Evolutionary conservation across 2,888 invertebrate species (phyloP), one percentile per base, ranked within the genome.

Genomic region (Calliphora vomitoria): DNA sequence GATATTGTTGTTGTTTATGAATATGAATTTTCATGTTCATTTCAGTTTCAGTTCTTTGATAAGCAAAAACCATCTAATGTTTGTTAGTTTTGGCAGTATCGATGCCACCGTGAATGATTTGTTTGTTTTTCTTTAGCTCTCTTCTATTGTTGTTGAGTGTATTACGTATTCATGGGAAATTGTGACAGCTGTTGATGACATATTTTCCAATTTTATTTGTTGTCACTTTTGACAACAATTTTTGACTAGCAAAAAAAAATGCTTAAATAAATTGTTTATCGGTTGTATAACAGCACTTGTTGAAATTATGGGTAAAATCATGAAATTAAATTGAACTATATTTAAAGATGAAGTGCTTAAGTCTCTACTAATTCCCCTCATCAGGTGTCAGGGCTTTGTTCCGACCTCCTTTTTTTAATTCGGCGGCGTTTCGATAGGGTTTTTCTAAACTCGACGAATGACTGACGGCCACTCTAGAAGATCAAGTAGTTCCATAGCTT

Each of bases 151-250:
- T 85, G 81, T 18, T 80, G 69, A 71, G 53, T 71, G 64, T 50
- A 38, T 68, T 71, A 86, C 89, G 89, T 90, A 91, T 91, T 90
- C 89, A 91, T 92, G 91, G 91, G 92, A 92, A 92, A 91, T 91
- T 90, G 80, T 89, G 89, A 89, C 92, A 92, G 92, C 91, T 92
- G 92, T 89, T 88, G 90, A 82, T 92, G 91, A 92, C 91, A 91
- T 89, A 85, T 87, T 91, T 90, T 90, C 89, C 79, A 81, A 76
- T 84, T 86, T 71, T 79, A 85, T 85, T 83, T 85, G 76, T 69
- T 86, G 89, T 83, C 85, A 88, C 47, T 82, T 87, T 69, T 75
- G 75, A 76, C 75, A 75, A 55, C 20, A 78, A 55, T 20, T 75
- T 72, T 79, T 47, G 53, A 60, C 47, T 74, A 68, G 69, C 66